Evolutionary conservation across 2,797 vertebrate genomes (phyloP), one percentile per base, ranked within the genome.

Genomic region (Rhabdomys pumilio): DNA sequence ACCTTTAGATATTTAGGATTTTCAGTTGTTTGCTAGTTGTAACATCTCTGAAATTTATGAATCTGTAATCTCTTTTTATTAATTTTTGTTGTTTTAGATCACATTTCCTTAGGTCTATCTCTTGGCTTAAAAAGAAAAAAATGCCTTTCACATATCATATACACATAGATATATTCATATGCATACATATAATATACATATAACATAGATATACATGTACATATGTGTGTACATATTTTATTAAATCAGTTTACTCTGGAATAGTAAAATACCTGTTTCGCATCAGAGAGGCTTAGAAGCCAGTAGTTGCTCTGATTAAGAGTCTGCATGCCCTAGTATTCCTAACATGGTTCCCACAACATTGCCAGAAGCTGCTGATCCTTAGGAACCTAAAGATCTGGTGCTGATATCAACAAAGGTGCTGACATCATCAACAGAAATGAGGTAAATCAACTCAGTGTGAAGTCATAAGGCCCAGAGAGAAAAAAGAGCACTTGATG

Each of bases 61-160:
- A 44, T 84, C 9, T 19, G 17, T 34, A 44, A 63, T 89, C 17
- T 86, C 15, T 97, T 90, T 93, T 41, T 47, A 47, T 91, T 93
- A 29, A 61, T 44, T 63, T 88, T 90, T 65, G 83, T 67, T 80
- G 22, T 69, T 83, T 31, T 89, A 50, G 63, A 61, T 76, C 50
- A 79, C 6, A 89, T 94, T 94, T 93, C 59, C 38, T 97, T 83
- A 83, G 4, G 79, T 95, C 15, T 83, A 73, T 94, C 15, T 83
- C 72, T 44, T 72, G 11, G 41, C 19, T 75, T 77, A 8, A n/a
- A 83, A 73, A 44, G 9, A 55, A 53, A 53, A 77, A 31, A 53
- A 79, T 4, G 10, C 53, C 12, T 85, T 84, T 17, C 1, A 13
- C 13, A 67, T 31, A 67, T 34, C 65, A 67, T 67, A 67, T 15